A percentile compares a stretch with the other conserved stretches of the same genome.
These are phyloP conservation scores for Macroteleia sp. DNA, from an alignment of 2,888 invertebrate genomes.

Conservation along the genomic window DNA sequence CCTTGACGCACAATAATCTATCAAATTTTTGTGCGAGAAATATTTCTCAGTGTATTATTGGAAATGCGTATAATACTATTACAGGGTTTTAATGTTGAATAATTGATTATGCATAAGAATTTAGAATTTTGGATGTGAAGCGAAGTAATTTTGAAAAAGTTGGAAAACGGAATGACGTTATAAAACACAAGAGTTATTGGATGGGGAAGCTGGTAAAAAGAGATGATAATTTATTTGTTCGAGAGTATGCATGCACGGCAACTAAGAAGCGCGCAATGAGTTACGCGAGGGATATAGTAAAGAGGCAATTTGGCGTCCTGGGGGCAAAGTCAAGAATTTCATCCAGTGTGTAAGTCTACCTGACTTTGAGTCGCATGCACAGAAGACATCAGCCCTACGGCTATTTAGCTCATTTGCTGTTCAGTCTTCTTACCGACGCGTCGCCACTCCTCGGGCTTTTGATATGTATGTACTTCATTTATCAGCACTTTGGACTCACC, in stretches of 20 bases:
- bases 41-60: no score
- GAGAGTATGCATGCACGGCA: constrained; percentile 27
- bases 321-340: constrained; percentile 73
- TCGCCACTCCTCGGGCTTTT: constrained; percentile 46
- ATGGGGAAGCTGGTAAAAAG: constrained; percentile 35
- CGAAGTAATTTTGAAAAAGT: no score
- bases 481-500: constrained; percentile 48
- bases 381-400: constrained; percentile 63
- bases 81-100: no score
- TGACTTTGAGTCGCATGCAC: constrained; percentile 62
- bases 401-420: constrained; percentile 70
- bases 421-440: constrained; percentile 49
- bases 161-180: no score
- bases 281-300: constrained; percentile 58
- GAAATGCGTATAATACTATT: no score
- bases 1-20: no score
- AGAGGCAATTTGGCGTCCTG: constrained; percentile 70
- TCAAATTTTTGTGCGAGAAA: no score
- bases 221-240: constrained; percentile 42
- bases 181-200: no score
- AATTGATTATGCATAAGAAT: no score
- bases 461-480: constrained; percentile 39
- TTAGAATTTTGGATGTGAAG: no score
- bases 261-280: constrained; percentile 45
- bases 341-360: constrained; percentile 61